phyloP scores from a whole-genome alignment of 2,113 vertebrate genomes.

The Calypte anna region DNA sequence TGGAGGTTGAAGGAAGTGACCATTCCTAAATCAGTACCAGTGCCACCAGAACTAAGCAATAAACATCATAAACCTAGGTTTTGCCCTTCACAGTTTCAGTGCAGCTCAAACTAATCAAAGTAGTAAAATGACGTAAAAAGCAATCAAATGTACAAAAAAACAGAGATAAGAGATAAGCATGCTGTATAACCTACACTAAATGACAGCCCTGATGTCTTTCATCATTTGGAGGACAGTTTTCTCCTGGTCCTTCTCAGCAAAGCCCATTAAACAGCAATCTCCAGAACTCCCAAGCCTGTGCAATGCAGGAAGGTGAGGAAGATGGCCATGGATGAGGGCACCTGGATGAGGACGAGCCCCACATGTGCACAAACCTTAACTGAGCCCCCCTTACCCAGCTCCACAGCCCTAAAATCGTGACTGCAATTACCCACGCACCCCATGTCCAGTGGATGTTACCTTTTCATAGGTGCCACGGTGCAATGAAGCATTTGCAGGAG shows the following conservation, averaged over 20 bases:
- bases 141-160: too few species aligned
- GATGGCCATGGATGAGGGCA: accelerated
- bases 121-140: neutral
- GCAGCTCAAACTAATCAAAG: neutral
- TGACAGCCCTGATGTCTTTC: neutral
- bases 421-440: neutral
- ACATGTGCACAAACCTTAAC: accelerated
- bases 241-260: neutral
- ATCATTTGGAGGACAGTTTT: neutral
- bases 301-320: neutral
- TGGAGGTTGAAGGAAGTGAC: neutral
- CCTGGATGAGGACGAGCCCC: accelerated
- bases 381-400: neutral
- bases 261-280: accelerated
- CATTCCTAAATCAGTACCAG: neutral
- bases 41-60: accelerated
- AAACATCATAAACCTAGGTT: neutral
- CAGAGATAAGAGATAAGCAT: neutral
- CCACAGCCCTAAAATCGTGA: accelerated
- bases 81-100: neutral
- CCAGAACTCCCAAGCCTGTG: accelerated
- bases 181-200: neutral
- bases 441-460: neutral
- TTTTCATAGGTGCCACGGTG: neutral
- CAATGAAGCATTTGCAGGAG: accelerated